These are phyloP conservation scores for Drosophila tripunctata DNA, from an alignment of 2,888 invertebrate species.

Conservation along the genomic window DNA sequence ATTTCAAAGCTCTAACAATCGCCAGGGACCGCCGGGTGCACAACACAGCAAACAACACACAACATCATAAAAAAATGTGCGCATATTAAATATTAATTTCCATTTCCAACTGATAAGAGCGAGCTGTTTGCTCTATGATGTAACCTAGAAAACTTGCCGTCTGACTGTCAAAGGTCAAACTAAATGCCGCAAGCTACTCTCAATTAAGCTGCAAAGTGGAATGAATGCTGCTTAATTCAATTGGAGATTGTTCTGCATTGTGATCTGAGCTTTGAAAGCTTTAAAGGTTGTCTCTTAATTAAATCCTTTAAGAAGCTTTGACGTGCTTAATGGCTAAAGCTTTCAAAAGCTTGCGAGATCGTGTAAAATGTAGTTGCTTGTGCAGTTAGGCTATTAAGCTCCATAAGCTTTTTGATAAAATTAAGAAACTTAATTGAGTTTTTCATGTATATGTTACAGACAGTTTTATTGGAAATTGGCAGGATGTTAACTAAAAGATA, in stretches of 20 bases:
- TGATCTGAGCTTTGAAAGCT: not conserved
- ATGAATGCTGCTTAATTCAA: not conserved
- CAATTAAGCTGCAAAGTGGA: conserved; percentile 36
- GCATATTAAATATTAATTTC: conserved; percentile 76
- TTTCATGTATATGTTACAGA: too few species aligned
- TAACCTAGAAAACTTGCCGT: conserved; percentile 16
- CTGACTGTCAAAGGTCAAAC: conserved; percentile 27
- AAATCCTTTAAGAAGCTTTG: too few species aligned
- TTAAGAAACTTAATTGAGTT: too few species aligned
- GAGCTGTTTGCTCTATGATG: conserved; percentile 35
- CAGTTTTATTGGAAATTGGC: too few species aligned
- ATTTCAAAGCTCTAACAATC: conserved; percentile 60
- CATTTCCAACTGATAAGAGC: conserved; percentile 74
- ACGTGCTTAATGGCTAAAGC: too few species aligned
- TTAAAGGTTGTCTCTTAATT: too few species aligned
- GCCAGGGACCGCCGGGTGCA: conserved; percentile 15
- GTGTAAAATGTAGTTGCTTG: too few species aligned
- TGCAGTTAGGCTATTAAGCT: too few species aligned
- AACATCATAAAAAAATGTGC: conserved; percentile 69
- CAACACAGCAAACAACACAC: conserved; percentile 8
- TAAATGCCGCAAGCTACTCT: conserved; percentile 19
- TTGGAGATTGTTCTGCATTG: not conserved
- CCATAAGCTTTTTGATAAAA: too few species aligned
- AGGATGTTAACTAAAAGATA: too few species aligned
- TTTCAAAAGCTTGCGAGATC: too few species aligned